Percentiles rank a stretch among this genome's conserved stretches.
Conservation (phyloP, 2,113 vertebrate genomes). For the Grammatotria lemairii region DNA sequence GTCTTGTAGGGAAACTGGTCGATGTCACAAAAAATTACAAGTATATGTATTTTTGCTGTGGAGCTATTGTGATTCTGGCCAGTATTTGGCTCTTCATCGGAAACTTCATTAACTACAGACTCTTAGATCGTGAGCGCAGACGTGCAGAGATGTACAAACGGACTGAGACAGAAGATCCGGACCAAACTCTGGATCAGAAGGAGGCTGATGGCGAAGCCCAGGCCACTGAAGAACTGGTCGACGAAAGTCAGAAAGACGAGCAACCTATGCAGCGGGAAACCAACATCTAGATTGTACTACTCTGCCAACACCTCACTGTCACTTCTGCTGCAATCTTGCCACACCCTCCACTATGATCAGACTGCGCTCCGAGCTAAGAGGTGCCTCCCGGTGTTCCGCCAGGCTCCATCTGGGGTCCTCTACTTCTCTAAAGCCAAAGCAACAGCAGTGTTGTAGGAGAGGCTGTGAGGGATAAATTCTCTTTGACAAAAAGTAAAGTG, state of each 20-base stretch:
- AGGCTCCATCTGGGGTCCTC: neutral
- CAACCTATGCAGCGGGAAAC: slow-evolving; percentile 84
- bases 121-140: slow-evolving; percentile 83
- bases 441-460: neutral
- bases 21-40: slow-evolving; percentile 88
- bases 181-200: slow-evolving; percentile 56
- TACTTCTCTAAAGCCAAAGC: slow-evolving; percentile 47
- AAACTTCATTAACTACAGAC: slow-evolving; percentile 90
- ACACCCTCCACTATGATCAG: neutral
- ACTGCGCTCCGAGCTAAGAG: slow-evolving; percentile 11
- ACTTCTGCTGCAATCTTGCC: neutral
- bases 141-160: slow-evolving; percentile 65
- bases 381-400: neutral
- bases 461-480: neutral
- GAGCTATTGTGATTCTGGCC: slow-evolving; percentile 79
- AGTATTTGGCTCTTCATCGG: slow-evolving; percentile 93
- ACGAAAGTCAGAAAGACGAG: slow-evolving; percentile 37
- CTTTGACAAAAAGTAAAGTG: slow-evolving; percentile 2
- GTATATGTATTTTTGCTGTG: slow-evolving; percentile 91
- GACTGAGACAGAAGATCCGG: slow-evolving; percentile 63
- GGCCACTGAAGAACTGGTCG: slow-evolving; percentile 31
- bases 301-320: neutral
- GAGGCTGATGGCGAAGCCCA: slow-evolving; percentile 30
- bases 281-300: slow-evolving; percentile 77
- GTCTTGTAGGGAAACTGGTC: slow-evolving; percentile 84